phyloP scores from a whole-genome alignment of 2,113 vertebrate genomes.

The Haemorhous mexicanus region DNA sequence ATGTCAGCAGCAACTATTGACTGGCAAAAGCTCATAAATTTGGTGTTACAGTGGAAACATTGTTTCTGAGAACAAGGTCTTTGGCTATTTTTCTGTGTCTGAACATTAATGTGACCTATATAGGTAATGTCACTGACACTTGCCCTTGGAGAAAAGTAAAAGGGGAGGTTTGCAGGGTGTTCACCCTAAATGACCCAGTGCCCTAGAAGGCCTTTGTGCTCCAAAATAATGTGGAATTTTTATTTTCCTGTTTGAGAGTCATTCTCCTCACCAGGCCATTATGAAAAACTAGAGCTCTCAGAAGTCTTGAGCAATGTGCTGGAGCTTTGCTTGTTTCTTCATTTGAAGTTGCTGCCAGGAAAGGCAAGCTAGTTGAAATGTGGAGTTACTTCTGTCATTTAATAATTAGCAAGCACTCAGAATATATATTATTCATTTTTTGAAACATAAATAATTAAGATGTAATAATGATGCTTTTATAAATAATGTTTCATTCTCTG shows the following conservation, averaged over 20 bases:
- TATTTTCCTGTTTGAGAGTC: not conserved
- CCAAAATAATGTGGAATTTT: not conserved
- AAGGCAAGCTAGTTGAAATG: slow-evolving; percentile 41
- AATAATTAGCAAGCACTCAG: slow-evolving; percentile 65
- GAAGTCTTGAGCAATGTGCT: slow-evolving; percentile 8
- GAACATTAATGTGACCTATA: not conserved
- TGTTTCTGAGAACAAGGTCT: not conserved
- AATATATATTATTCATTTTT: slow-evolving; percentile 60
- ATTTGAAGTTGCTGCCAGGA: slow-evolving; percentile 52
- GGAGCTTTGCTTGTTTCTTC: slow-evolving; percentile 3
- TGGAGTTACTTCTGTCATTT: slow-evolving; percentile 57
- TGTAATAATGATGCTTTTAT: slow-evolving; percentile 55
- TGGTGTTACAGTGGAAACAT: not conserved
- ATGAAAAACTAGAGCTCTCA: slow-evolving; percentile 29
- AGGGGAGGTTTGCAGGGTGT: not conserved
- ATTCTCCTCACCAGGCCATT: not conserved
- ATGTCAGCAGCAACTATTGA: not conserved
- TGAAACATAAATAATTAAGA: slow-evolving; percentile 60
- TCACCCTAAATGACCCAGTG: slow-evolving; percentile 13
- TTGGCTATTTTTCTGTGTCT: not conserved
- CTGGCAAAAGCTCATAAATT: not conserved
- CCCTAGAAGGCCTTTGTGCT: not conserved
- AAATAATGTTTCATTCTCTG: slow-evolving; percentile 55
- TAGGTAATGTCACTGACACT: not conserved
- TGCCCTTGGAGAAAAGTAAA: not conserved